Percentiles rank a stretch among this genome's conserved stretches.
Evolutionary conservation across 2,888 invertebrate species (phyloP).

Genomic region (Eledone cirrhosa): DNA sequence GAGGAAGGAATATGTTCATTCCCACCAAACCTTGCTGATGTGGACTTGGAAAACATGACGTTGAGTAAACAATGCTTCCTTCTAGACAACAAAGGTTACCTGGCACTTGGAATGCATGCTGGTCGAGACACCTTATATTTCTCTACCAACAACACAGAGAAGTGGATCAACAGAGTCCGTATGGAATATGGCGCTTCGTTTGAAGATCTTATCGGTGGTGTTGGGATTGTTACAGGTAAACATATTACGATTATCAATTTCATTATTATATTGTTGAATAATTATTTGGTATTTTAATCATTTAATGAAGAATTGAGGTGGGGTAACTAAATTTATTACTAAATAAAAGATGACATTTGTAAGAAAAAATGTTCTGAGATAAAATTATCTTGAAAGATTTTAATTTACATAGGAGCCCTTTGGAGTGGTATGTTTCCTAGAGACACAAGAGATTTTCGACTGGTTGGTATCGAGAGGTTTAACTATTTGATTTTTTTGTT

Average conservation of each 20-base stretch:
- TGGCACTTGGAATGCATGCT: constrained; percentile 54
- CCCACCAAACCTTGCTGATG: constrained; percentile 60
- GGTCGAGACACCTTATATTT: constrained; percentile 53
- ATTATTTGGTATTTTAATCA: no score
- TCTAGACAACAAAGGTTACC: constrained; percentile 68
- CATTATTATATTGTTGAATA: no score
- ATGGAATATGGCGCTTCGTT: constrained; percentile 48
- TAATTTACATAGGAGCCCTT: no score
- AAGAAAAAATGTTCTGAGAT: no score
- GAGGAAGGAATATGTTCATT: constrained; percentile 63
- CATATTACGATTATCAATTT: neutral
- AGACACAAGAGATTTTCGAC: no score
- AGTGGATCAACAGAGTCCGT: constrained; percentile 54
- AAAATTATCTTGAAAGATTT: no score
- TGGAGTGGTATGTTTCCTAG: no score
- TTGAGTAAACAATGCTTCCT: constrained; percentile 70
- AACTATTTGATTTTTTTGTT: no score
- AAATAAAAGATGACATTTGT: no score
- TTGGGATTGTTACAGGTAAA: constrained; percentile 57
- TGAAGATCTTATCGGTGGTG: constrained; percentile 54
- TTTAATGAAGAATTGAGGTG: no score
- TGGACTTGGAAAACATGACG: constrained; percentile 55
- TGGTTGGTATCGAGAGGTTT: no score
- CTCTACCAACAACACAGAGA: constrained; percentile 53
- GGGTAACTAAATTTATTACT: no score